phyloP scores from a whole-genome alignment of 2,113 vertebrate species.

The Agelaius phoeniceus region DNA sequence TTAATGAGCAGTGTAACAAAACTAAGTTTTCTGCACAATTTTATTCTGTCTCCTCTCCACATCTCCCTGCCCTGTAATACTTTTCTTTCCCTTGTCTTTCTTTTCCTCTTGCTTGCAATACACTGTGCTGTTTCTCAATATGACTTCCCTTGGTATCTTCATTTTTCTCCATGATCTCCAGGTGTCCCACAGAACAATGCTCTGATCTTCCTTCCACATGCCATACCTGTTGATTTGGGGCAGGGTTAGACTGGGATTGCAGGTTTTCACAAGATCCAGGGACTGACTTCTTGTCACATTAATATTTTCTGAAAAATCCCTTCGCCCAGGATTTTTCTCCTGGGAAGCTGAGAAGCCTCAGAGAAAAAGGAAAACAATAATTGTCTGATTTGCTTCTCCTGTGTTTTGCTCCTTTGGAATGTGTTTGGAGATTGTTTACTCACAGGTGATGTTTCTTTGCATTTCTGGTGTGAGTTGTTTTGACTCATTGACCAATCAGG shows the following conservation, averaged over 20 bases:
- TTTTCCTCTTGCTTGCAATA: neutral
- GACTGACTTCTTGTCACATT: neutral
- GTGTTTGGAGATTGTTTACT: too few relatives aligned
- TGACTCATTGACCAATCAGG: too few relatives aligned
- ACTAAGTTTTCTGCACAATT: neutral
- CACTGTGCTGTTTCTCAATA: neutral
- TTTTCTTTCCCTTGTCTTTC: neutral
- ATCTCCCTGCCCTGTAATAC: neutral
- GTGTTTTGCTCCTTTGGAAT: too few relatives aligned
- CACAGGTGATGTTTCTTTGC: too few relatives aligned
- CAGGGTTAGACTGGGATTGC: neutral
- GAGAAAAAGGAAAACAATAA: too few relatives aligned
- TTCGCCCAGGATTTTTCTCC: too few relatives aligned
- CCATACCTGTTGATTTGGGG: neutral
- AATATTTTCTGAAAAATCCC: neutral
- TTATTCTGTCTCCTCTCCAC: neutral
- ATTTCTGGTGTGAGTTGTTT: too few relatives aligned
- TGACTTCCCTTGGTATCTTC: neutral
- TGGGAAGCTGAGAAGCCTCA: too few relatives aligned
- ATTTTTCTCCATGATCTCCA: neutral
- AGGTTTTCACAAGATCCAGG: neutral
- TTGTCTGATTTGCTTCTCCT: too few relatives aligned
- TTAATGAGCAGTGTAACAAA: neutral
- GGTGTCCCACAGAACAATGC: neutral
- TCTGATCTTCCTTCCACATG: neutral